These are phyloP conservation scores for Sylvilagus bachmani DNA, from an alignment of 2,113 vertebrate species.

Conservation along the genomic window DNA sequence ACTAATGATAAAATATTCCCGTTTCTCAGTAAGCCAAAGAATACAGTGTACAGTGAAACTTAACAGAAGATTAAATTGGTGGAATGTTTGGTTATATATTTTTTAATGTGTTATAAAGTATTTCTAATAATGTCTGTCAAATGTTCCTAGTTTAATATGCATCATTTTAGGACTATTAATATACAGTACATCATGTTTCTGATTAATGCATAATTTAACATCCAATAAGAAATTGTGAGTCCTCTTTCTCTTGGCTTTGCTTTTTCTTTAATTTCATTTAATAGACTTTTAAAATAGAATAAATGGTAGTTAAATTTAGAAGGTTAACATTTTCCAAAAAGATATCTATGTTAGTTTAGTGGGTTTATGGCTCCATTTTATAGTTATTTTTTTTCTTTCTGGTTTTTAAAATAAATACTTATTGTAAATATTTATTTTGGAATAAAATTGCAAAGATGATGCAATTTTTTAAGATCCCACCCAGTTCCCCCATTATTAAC, in stretches of 20 bases:
- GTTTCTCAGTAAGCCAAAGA: slow-evolving; percentile 38
- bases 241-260: slow-evolving; percentile 39
- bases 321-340: slow-evolving; percentile 74
- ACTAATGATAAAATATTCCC: background rate
- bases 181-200: slow-evolving; percentile 57
- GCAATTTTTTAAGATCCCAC: background rate
- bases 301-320: slow-evolving; percentile 82
- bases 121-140: slow-evolving; percentile 65
- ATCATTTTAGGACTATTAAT: slow-evolving; percentile 63
- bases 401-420: slow-evolving; percentile 55
- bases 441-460: background rate
- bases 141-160: slow-evolving; percentile 66
- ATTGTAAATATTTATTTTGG: background rate
- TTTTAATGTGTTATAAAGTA: slow-evolving; percentile 59
- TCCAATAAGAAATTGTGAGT: slow-evolving; percentile 61
- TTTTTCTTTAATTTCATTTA: slow-evolving; percentile 72
- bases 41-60: slow-evolving; percentile 14
- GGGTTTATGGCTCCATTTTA: slow-evolving; percentile 70
- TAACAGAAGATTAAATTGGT: slow-evolving; percentile 50
- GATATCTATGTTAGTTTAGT: slow-evolving; percentile 53
- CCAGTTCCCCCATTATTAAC: background rate
- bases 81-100: slow-evolving; percentile 48
- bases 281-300: slow-evolving; percentile 61
- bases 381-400: slow-evolving; percentile 35
- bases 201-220: slow-evolving; percentile 71